A percentile compares a stretch with the other conserved stretches of the same genome.
Evolutionary conservation across 2,888 invertebrate genomes (phyloP).

Genomic region (Phania funesta): DNA sequence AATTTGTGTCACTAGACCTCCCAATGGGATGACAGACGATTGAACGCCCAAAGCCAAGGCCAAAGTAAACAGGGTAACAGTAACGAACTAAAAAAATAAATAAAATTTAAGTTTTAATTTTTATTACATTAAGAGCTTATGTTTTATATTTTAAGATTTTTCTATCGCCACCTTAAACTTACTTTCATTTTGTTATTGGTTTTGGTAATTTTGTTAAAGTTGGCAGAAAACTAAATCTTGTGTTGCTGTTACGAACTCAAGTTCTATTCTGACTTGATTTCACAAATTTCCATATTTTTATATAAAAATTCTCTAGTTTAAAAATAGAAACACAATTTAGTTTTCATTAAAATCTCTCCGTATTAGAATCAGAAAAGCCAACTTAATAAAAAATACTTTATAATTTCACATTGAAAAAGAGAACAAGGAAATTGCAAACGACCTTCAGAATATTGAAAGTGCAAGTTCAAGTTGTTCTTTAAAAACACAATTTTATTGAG

Average conservation of each 20-base stretch:
- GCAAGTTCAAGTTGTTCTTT: slow-evolving; percentile 38
- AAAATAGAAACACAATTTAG: slow-evolving; percentile 26
- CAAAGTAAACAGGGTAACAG: slow-evolving; percentile 74
- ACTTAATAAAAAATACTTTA: not conserved
- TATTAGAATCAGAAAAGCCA: not conserved
- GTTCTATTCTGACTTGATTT: slow-evolving; percentile 63
- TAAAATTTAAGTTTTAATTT: not conserved
- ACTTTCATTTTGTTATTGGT: slow-evolving; percentile 73
- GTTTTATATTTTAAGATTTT: not conserved
- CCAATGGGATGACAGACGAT: slow-evolving; percentile 74
- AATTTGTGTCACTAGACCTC: slow-evolving; percentile 68
- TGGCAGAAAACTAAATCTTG: slow-evolving; percentile 63
- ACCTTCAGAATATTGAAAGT: slow-evolving; percentile 31
- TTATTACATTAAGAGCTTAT: not conserved
- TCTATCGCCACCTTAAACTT: slow-evolving; percentile 63
- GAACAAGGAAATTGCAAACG: slow-evolving; percentile 39
- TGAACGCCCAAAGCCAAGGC: slow-evolving; percentile 77
- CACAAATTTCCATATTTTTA: slow-evolving; percentile 65
- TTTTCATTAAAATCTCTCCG: not conserved
- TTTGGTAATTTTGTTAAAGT: not conserved
- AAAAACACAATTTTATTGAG: not conserved
- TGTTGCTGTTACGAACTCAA: slow-evolving; percentile 59
- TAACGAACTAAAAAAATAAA: slow-evolving; percentile 72
- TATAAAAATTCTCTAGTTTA: slow-evolving; percentile 24
- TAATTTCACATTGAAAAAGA: not conserved